These are phyloP conservation scores for Leptodirus hochenwartii DNA, from an alignment of 2,888 invertebrate species.

Conservation along the genomic window DNA sequence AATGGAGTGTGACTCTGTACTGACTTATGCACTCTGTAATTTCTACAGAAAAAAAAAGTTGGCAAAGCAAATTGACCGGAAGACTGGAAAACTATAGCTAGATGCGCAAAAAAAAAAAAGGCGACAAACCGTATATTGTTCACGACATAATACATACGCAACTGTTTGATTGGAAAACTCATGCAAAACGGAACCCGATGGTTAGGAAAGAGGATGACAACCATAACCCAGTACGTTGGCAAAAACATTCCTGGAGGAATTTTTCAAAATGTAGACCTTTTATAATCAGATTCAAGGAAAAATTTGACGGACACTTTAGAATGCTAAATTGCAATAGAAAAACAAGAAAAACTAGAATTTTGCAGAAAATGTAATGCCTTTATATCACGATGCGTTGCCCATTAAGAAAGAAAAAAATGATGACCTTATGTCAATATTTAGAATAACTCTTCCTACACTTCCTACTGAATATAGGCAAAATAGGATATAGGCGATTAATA, in stretches of 20 bases:
- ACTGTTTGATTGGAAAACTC: background rate
- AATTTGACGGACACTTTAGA: no score
- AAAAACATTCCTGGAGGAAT: background rate
- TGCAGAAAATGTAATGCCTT: no score
- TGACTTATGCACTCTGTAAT: no score
- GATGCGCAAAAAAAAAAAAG: background rate
- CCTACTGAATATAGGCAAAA: no score
- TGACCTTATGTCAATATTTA: no score
- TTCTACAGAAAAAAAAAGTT: background rate
- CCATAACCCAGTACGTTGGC: background rate
- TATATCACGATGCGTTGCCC: no score
- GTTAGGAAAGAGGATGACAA: background rate
- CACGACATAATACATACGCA: background rate
- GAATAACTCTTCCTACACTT: no score
- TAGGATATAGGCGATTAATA: no score
- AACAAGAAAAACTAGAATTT: no score
- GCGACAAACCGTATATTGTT: background rate
- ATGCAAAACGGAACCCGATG: background rate
- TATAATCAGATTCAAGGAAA: background rate
- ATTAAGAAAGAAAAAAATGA: no score
- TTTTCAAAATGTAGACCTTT: conserved; percentile 1
- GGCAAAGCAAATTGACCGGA: conserved; percentile 1
- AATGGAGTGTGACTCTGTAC: background rate
- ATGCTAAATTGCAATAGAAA: no score
- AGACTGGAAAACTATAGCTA: no score